phyloP scores from a whole-genome alignment of 2,888 invertebrate genomes.

The Hydraecia micacea region DNA sequence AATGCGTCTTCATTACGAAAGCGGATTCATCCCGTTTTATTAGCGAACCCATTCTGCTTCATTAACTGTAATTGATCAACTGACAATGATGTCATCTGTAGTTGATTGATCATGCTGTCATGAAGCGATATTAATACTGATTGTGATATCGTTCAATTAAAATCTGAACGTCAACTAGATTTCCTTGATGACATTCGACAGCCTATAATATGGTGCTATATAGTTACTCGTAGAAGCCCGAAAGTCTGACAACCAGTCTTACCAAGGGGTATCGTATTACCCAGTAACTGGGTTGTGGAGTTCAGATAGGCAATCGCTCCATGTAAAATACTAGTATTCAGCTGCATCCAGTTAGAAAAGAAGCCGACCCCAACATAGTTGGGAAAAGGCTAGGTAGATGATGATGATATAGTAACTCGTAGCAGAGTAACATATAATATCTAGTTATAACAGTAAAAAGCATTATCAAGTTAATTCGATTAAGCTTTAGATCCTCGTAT shows the following conservation, averaged over 20 bases:
- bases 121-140: constrained; percentile 51
- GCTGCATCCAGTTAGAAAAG: no score
- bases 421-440: background rate
- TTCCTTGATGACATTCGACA: background rate
- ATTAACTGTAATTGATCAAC: constrained; percentile 57
- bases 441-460: background rate
- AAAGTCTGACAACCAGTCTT: no score
- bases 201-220: no score
- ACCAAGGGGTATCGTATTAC: no score
- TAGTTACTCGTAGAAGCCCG: no score
- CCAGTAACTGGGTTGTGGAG: no score
- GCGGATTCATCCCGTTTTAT: constrained; percentile 21
- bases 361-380: no score
- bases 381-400: no score
- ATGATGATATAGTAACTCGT: background rate
- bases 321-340: no score
- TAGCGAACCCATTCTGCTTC: constrained; percentile 41
- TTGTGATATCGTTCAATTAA: constrained; percentile 56
- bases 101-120: constrained; percentile 47
- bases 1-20: background rate
- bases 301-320: no score
- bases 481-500: background rate
- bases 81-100: constrained; percentile 39
- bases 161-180: constrained; percentile 35
- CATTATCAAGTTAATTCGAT: background rate